Percentiles rank a stretch among this genome's conserved stretches.
These are phyloP conservation scores for Caenorhabditis panamensis DNA, from an alignment of 2,888 invertebrate species.

Conservation along the genomic window DNA sequence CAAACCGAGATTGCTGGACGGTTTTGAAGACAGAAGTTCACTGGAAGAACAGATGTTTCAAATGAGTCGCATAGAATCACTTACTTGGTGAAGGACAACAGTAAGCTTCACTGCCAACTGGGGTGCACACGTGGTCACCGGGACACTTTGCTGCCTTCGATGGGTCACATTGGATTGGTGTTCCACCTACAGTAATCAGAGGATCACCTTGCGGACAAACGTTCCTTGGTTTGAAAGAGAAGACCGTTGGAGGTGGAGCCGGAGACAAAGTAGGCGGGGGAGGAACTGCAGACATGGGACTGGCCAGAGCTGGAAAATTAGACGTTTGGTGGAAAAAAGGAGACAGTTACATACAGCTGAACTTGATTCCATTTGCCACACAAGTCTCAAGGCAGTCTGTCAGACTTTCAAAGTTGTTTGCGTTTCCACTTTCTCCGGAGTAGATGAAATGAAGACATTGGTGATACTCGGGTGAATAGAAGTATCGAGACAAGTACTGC, in stretches of 20 bases:
- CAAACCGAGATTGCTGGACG: conserved; percentile 67
- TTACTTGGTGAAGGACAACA: conserved; percentile 71
- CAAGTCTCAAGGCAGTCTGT: conserved; percentile 67
- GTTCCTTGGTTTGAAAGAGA: conserved; percentile 43
- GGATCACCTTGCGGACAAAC: conserved; percentile 67
- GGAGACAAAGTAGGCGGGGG: conserved; percentile 28
- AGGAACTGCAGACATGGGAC: conserved; percentile 33
- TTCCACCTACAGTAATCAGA: conserved; percentile 52
- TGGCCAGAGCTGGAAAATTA: conserved; percentile 40
- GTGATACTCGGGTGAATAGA: conserved; percentile 69
- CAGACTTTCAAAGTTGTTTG: conserved; percentile 64
- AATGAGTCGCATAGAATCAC: neutral
- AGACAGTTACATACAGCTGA: conserved; percentile 52
- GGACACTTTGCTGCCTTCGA: conserved; percentile 64
- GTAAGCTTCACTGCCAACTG: conserved; percentile 55
- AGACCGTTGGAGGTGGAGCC: conserved; percentile 1
- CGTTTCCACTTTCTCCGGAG: conserved; percentile 67
- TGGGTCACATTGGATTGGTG: conserved; percentile 57
- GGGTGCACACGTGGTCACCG: conserved; percentile 64
- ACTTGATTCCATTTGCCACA: conserved; percentile 65
- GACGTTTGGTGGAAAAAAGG: neutral
- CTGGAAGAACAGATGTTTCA: conserved; percentile 29
- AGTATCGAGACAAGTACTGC: conserved; percentile 62
- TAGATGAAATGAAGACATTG: conserved; percentile 71
- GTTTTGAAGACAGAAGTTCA: conserved; percentile 65